A percentile compares a stretch with the other conserved stretches of the same genome.
Conservation (phyloP, 53 echinoderm and acorn worm species). For the Apostichopus leukothele region DNA sequence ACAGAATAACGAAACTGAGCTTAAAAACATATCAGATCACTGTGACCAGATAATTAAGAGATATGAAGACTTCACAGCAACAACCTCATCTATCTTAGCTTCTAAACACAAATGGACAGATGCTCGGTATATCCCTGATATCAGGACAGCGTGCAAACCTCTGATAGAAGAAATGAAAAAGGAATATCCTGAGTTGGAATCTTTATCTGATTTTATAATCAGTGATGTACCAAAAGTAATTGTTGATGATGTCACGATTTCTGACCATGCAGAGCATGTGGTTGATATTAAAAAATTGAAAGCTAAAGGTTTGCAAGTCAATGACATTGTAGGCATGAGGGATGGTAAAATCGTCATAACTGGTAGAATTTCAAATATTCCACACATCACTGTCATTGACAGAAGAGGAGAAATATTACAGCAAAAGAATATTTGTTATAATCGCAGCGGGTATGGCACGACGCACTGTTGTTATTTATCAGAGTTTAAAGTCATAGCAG, state of each 20-base stretch:
- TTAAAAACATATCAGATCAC: background rate
- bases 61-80: background rate
- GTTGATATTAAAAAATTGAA: background rate
- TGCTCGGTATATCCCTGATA: conserved; percentile 19
- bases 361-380: background rate
- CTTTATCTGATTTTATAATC: background rate
- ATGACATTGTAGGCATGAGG: background rate
- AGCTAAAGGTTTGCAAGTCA: background rate
- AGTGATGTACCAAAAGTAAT: background rate
- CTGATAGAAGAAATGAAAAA: conserved; percentile 4
- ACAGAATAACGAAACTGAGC: background rate
- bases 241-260: background rate
- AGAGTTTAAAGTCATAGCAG: no score
- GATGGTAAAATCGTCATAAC: conserved; percentile 15
- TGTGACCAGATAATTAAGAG: background rate
- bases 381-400: background rate
- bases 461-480: no score
- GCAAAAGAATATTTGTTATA: background rate
- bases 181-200: background rate
- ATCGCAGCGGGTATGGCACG: no score
- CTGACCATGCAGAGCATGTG: background rate
- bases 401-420: background rate
- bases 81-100: background rate
- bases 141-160: background rate
- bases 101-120: background rate